Evolutionary conservation across 1,140 invertebrate genomes (phyloP).

Genomic region (Anastrepha ludens): DNA sequence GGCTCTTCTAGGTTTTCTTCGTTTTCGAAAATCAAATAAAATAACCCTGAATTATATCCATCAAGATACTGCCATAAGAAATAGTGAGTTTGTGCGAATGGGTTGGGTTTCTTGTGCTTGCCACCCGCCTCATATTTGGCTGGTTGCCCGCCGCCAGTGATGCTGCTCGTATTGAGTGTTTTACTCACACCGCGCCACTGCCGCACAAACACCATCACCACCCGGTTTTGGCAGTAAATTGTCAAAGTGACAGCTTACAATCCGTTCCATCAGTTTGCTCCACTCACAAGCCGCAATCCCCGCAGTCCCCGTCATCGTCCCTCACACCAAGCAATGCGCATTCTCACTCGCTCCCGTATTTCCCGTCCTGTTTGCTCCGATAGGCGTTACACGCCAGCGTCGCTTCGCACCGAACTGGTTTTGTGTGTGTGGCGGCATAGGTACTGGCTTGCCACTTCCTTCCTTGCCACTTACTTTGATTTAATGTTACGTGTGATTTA

Average conservation of each 20-base stretch:
- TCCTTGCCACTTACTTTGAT: constrained; percentile 55
- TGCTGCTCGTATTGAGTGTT: not conserved
- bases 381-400: not conserved
- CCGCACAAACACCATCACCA: not conserved
- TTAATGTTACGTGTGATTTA: constrained; percentile 58
- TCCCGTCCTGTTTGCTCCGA: not conserved
- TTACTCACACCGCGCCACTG: not conserved
- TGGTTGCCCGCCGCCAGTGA: not conserved
- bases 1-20: constrained; percentile 24
- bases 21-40: constrained; percentile 48
- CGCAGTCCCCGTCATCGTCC: not conserved
- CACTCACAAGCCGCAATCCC: not conserved
- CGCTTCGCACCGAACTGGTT: not conserved
- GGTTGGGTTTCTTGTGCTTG: constrained; percentile 40
- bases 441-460: constrained; percentile 50
- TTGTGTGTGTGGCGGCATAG: constrained; percentile 1
- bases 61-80: constrained; percentile 42
- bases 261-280: constrained; percentile 57
- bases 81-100: constrained; percentile 31
- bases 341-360: not conserved
- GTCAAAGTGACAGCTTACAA: constrained; percentile 70
- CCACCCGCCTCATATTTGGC: not conserved
- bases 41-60: constrained; percentile 52
- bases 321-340: not conserved
- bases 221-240: constrained; percentile 68